A percentile compares a stretch with the other conserved stretches of the same genome.
Conservation (phyloP, 2,888 invertebrate species). For the Chorisops tibialis region DNA sequence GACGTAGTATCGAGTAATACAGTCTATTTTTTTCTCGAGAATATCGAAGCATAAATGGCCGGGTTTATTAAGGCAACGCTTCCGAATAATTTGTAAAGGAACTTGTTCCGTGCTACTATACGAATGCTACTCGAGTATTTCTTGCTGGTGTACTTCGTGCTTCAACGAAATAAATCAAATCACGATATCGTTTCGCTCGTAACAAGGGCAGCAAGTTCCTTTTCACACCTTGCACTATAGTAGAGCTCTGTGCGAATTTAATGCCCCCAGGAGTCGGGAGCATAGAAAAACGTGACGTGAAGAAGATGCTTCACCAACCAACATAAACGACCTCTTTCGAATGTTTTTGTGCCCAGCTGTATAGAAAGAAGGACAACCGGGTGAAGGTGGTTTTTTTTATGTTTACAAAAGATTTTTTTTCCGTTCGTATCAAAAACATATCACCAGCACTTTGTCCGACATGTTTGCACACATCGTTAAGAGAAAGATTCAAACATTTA, state of each 20-base stretch:
- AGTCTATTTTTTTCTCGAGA: no score
- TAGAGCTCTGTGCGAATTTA: no score
- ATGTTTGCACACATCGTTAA: background rate
- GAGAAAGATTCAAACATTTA: conserved; percentile 18
- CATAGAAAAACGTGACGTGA: background rate
- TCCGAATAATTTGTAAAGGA: background rate
- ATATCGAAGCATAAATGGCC: conserved; percentile 1
- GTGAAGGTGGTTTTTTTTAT: no score
- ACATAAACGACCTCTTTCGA: conserved; percentile 7
- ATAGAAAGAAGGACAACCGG: background rate
- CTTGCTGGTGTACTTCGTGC: conserved; percentile 15
- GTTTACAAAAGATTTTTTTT: conserved; percentile 13
- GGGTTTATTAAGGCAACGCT: conserved; percentile 21
- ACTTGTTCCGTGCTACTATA: no score
- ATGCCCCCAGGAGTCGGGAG: background rate
- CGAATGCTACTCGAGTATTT: no score
- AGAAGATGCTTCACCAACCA: background rate
- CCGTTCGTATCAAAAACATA: background rate
- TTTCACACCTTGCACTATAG: conserved; percentile 16
- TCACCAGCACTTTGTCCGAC: no score
- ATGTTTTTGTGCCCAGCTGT: background rate
- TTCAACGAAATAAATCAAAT: conserved; percentile 17
- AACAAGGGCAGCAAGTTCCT: conserved; percentile 23
- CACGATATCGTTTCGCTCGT: conserved; percentile 21
- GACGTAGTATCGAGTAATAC: no score